A percentile compares a stretch with the other conserved stretches of the same genome.
Evolutionary conservation across 1,140 invertebrate species (phyloP).

Genomic region (Caenorhabditis remanei): DNA sequence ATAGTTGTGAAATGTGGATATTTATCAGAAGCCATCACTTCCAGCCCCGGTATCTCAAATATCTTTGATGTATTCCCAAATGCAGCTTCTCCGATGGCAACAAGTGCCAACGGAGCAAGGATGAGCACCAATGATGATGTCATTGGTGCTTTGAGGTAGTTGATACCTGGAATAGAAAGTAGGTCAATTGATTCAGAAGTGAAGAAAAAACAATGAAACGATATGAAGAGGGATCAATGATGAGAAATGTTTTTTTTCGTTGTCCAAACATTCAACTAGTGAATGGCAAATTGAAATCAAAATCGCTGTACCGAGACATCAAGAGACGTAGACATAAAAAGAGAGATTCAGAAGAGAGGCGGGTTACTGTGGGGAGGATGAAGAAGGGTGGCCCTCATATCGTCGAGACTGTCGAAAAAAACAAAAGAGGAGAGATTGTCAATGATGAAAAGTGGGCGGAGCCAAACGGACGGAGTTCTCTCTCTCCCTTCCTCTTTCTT

Average conservation of each 20-base stretch:
- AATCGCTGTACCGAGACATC: conserved; percentile 34
- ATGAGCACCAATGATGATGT: conserved; percentile 39
- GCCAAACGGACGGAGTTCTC: conserved; percentile 26
- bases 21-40: conserved; percentile 73
- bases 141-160: conserved; percentile 49
- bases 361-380: conserved; percentile 8
- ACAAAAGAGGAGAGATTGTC: background rate
- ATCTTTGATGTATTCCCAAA: conserved; percentile 35
- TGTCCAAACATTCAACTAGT: conserved; percentile 24
- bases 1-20: conserved; percentile 75
- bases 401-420: conserved; percentile 11
- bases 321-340: conserved; percentile 16
- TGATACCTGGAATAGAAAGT: conserved; percentile 3
- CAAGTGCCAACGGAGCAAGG: conserved; percentile 37
- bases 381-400: conserved; percentile 5
- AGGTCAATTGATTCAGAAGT: background rate
- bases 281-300: conserved; percentile 52
- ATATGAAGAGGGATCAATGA: background rate
- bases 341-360: conserved; percentile 21
- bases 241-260: background rate
- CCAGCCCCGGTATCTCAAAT: conserved; percentile 70
- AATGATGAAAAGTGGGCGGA: conserved; percentile 47
- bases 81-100: conserved; percentile 38
- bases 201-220: too few relatives aligned
- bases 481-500: background rate